Evolutionary conservation across 2,113 vertebrate genomes (phyloP).

Genomic region (Antechinus stuartii): DNA sequence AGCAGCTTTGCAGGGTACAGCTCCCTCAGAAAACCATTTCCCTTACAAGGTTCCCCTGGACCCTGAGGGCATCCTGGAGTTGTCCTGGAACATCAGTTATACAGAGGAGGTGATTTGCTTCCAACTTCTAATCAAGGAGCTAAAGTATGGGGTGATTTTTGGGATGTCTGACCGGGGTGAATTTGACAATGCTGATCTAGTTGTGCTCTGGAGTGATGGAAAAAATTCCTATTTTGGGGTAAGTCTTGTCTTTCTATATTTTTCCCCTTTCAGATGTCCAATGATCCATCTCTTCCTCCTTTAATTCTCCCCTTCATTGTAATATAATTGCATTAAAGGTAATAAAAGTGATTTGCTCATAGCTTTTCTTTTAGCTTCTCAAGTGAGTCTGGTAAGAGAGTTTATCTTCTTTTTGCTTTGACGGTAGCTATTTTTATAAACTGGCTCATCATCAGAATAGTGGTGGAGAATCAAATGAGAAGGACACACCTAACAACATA

Average conservation of each 20-base stretch:
- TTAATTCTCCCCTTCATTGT: fast-evolving
- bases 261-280: fast-evolving
- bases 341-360: not conserved
- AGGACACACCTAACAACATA: fast-evolving
- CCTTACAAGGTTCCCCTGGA: constrained; percentile 92
- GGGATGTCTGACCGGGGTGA: constrained; percentile 95
- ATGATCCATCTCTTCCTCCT: not conserved
- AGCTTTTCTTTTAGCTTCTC: not conserved
- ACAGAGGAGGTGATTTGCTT: constrained; percentile 85
- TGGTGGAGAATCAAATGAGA: fast-evolving
- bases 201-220: constrained; percentile 91
- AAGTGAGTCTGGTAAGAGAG: not conserved
- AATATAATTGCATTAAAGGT: not conserved
- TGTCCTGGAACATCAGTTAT: constrained; percentile 96
- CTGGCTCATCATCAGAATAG: fast-evolving
- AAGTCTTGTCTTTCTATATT: constrained; percentile 59
- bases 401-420: not conserved
- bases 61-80: constrained; percentile 87
- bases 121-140: constrained; percentile 84
- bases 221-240: constrained; percentile 92
- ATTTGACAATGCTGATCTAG: constrained; percentile 90
- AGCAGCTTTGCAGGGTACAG: constrained; percentile 89
- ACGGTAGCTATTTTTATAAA: not conserved
- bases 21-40: constrained; percentile 72
- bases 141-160: constrained; percentile 88